Evolutionary conservation across 2,888 invertebrate species (phyloP).

Genomic region (Drosophila peninsularis): DNA sequence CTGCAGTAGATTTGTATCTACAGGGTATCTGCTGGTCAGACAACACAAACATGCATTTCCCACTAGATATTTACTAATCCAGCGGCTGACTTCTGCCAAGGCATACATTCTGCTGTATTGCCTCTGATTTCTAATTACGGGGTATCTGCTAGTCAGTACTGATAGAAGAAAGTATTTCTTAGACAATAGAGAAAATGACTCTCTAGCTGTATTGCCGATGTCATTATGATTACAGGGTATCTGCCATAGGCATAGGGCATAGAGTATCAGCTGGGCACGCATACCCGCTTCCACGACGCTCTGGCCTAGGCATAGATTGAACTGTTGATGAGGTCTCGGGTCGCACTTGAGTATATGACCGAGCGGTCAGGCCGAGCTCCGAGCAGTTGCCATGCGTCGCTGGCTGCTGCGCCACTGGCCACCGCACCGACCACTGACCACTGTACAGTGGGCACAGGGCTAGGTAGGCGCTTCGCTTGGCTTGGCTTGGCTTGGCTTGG

Average conservation of each 20-base stretch:
- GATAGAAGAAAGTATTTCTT: neutral
- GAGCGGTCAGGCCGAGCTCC: conserved; percentile 36
- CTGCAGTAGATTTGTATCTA: too few species aligned
- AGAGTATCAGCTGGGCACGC: neutral
- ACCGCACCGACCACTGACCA: too few species aligned
- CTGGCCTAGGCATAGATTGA: conserved; percentile 4
- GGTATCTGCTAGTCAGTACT: neutral
- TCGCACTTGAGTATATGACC: conserved; percentile 61
- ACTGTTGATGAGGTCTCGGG: conserved; percentile 8
- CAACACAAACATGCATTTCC: too few species aligned
- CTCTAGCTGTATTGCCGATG: neutral
- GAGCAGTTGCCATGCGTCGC: conserved; percentile 67
- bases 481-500: neutral
- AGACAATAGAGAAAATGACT: neutral
- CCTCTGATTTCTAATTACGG: neutral
- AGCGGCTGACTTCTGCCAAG: too few species aligned
- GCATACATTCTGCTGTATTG: too few species aligned
- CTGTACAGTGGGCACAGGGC: neutral
- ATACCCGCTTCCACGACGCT: too few species aligned
- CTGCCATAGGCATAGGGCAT: neutral
- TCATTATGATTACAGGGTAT: neutral
- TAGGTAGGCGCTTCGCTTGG: neutral
- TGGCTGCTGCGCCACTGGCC: conserved; percentile 39
- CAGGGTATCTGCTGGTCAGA: too few species aligned
- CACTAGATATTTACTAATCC: too few species aligned